phyloP scores from a whole-genome alignment of 2,113 vertebrate genomes.

The Callithrix jacchus region DNA sequence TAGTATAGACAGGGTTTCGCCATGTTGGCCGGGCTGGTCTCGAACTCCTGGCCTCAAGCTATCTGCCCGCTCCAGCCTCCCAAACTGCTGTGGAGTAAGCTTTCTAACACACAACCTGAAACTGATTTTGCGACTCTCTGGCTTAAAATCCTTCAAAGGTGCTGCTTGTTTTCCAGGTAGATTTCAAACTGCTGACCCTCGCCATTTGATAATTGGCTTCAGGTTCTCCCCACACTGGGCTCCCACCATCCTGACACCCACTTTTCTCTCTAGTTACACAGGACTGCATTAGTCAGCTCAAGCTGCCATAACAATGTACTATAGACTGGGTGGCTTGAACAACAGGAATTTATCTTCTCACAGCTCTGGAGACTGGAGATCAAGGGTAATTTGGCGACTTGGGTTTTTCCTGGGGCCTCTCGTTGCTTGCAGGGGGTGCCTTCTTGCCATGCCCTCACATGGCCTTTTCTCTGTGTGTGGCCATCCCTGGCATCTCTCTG shows the following conservation, averaged over 20 bases:
- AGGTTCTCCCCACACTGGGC: neutral
- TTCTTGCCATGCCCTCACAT: neutral
- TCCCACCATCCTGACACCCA: neutral
- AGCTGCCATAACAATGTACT: neutral
- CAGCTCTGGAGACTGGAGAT: neutral
- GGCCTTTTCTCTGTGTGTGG: neutral
- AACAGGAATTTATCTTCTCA: neutral
- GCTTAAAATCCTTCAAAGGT: neutral
- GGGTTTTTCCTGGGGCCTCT: neutral
- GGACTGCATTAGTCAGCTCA: neutral
- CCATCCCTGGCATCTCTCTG: neutral
- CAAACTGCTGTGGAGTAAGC: no score
- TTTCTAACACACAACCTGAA: neutral
- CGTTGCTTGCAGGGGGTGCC: neutral
- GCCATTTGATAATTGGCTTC: neutral
- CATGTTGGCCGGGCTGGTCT: no score
- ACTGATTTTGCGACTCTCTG: rapidly evolving
- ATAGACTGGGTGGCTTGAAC: neutral
- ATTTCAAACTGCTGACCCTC: neutral
- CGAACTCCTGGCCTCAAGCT: no score
- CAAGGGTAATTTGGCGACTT: neutral
- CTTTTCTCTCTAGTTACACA: neutral
- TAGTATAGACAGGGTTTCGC: no score
- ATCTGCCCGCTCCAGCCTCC: no score
- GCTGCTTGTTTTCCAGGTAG: neutral